These are phyloP conservation scores for Nomada fabriciana DNA, from an alignment of 2,888 invertebrate species.

Conservation along the genomic window DNA sequence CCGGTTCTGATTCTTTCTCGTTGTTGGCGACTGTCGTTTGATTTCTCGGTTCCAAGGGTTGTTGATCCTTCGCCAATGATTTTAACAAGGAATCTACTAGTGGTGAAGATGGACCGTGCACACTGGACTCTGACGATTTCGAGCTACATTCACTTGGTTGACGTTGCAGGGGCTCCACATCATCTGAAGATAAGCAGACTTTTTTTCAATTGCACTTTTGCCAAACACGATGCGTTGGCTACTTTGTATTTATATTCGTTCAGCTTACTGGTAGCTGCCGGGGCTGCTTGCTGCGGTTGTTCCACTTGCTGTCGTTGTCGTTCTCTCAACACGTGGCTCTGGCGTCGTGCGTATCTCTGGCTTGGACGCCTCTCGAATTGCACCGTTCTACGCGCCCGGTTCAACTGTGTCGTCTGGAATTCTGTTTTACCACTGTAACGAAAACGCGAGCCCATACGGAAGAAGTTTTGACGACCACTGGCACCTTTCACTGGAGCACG, in stretches of 20 bases:
- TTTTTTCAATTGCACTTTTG: too few species aligned
- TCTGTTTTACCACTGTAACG: conserved; percentile 98
- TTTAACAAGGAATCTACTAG: conserved; percentile 91
- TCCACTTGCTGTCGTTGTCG: conserved; percentile 88
- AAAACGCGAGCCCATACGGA: conserved; percentile 99
- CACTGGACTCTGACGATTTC: conserved; percentile 84
- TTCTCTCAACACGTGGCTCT: conserved; percentile 94
- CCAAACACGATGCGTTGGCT: conserved; percentile 7
- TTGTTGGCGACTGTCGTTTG: conserved; percentile 85
- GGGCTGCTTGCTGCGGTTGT: conserved; percentile 73
- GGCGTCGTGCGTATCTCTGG: conserved; percentile 97
- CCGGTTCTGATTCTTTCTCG: conserved; percentile 88
- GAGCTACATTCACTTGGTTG: conserved; percentile 80
- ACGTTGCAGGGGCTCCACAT: conserved; percentile 80
- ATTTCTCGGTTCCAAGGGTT: conserved; percentile 87
- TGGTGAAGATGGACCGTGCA: conserved; percentile 83
- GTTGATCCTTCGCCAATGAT: conserved; percentile 90
- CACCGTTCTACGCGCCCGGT: conserved; percentile 95
- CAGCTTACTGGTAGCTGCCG: conserved; percentile 78
- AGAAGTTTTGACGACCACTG: conserved; percentile 96
- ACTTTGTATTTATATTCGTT: conserved; percentile 36
- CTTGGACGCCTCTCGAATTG: conserved; percentile 98
- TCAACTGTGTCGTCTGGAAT: conserved; percentile 97
- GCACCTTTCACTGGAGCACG: conserved; percentile 95
- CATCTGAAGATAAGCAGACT: conserved; percentile 65